These are phyloP conservation scores for Byasa hedistus DNA, from an alignment of 2,888 invertebrate species.

Conservation along the genomic window DNA sequence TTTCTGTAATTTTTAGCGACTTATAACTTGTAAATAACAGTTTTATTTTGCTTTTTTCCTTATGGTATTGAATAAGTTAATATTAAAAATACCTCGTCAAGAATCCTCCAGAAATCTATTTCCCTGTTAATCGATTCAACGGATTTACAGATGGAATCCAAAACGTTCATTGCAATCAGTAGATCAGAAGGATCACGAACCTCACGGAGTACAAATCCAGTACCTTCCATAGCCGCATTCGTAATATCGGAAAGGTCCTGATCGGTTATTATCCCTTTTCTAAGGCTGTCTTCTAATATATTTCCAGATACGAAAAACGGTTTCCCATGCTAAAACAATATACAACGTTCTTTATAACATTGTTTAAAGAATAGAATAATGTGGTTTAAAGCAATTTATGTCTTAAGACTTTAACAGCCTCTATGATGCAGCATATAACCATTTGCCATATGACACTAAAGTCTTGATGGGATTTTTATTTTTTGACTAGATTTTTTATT, in stretches of 20 bases:
- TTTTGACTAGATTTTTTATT: too few relatives aligned
- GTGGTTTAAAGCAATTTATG: too few relatives aligned
- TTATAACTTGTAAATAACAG: background rate
- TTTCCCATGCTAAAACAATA: conserved; percentile 52
- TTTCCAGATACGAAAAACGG: conserved; percentile 60
- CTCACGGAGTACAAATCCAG: conserved; percentile 48
- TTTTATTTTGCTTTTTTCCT: background rate
- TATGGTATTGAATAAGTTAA: too few relatives aligned
- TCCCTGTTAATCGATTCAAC: conserved; percentile 51
- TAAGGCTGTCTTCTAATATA: conserved; percentile 44
- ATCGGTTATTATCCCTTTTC: conserved; percentile 38
- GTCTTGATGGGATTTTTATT: too few relatives aligned
- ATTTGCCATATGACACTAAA: too few relatives aligned
- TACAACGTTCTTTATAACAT: background rate
- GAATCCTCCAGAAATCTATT: conserved; percentile 45
- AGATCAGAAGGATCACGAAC: conserved; percentile 31
- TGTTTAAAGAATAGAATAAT: background rate
- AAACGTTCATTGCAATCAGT: conserved; percentile 47
- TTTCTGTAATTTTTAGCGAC: background rate
- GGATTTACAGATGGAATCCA: conserved; percentile 42
- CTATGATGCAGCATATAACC: too few relatives aligned
- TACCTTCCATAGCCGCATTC: conserved; percentile 57
- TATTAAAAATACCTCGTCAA: conserved; percentile 44
- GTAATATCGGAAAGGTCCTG: conserved; percentile 54
- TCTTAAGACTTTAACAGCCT: too few relatives aligned